phyloP scores from a whole-genome alignment of 2,888 invertebrate species.

The Stenoptilia bipunctidactyla region DNA sequence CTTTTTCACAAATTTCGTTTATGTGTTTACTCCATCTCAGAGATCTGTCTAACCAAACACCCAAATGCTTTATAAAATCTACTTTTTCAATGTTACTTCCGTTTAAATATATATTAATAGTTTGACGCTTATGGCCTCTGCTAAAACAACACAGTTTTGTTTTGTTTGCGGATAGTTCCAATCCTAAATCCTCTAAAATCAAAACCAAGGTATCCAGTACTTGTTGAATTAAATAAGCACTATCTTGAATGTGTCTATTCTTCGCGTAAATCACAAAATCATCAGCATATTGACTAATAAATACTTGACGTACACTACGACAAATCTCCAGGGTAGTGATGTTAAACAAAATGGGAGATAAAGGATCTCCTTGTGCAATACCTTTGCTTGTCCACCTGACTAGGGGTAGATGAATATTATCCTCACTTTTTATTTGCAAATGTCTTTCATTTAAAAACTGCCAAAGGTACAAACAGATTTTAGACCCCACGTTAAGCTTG shows the following conservation, averaged over 20 bases:
- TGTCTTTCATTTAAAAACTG: too few relatives aligned
- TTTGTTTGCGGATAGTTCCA: slow-evolving; percentile 15
- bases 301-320: too few relatives aligned
- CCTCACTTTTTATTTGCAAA: too few relatives aligned
- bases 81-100: slow-evolving; percentile 8
- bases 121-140: slow-evolving; percentile 5
- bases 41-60: not conserved
- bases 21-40: not conserved
- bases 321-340: too few relatives aligned
- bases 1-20: too few relatives aligned
- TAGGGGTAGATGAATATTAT: too few relatives aligned
- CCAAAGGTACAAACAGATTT: slow-evolving; percentile 4
- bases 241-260: not conserved
- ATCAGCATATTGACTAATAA: too few relatives aligned
- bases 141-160: slow-evolving; percentile 17
- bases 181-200: slow-evolving; percentile 12
- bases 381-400: too few relatives aligned
- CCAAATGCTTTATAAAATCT: slow-evolving; percentile 3
- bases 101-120: slow-evolving; percentile 9
- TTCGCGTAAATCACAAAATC: not conserved
- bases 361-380: too few relatives aligned
- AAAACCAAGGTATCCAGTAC: slow-evolving; percentile 9
- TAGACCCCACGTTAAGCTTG: too few relatives aligned
- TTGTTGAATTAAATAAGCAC: slow-evolving; percentile 4
- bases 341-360: too few relatives aligned